These are phyloP conservation scores for Diuraphis noxia DNA, from an alignment of 1,140 invertebrate genomes.

Conservation along the genomic window DNA sequence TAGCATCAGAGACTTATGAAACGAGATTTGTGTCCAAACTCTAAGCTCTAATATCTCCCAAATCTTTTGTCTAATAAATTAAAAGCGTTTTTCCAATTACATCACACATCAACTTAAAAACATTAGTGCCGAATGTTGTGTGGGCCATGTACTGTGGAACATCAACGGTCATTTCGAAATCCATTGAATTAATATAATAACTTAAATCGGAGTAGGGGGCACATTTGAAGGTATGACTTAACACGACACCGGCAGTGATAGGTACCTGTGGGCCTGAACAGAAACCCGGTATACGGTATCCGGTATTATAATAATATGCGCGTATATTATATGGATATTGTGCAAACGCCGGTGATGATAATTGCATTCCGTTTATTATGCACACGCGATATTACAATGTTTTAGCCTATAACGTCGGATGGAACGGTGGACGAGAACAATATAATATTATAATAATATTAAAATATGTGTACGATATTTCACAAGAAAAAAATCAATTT, in stretches of 20 bases:
- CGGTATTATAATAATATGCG: no score
- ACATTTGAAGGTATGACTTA: not conserved
- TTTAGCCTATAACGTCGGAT: not conserved
- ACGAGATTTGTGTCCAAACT: not conserved
- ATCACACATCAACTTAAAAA: not conserved
- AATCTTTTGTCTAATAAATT: conserved; percentile 17
- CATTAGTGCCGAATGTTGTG: not conserved
- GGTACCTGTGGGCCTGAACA: not conserved
- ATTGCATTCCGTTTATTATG: not conserved
- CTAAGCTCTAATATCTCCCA: not conserved
- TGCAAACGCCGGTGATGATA: not conserved
- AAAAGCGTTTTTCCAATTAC: not conserved
- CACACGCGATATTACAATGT: not conserved
- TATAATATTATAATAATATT: not conserved
- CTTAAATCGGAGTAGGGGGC: no score
- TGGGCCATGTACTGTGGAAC: not conserved
- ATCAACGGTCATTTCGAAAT: not conserved
- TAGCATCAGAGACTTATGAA: not conserved
- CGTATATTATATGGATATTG: no score
- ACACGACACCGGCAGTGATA: not conserved
- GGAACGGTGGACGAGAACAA: not conserved
- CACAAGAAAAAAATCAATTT: conserved; percentile 2
- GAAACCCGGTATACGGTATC: not conserved
- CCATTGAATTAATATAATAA: not conserved
- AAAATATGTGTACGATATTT: not conserved